Percentiles rank a stretch among this genome's conserved stretches.
These are phyloP conservation scores for Eleginops maclovinus DNA, from an alignment of 2,113 vertebrate genomes.

Conservation along the genomic window DNA sequence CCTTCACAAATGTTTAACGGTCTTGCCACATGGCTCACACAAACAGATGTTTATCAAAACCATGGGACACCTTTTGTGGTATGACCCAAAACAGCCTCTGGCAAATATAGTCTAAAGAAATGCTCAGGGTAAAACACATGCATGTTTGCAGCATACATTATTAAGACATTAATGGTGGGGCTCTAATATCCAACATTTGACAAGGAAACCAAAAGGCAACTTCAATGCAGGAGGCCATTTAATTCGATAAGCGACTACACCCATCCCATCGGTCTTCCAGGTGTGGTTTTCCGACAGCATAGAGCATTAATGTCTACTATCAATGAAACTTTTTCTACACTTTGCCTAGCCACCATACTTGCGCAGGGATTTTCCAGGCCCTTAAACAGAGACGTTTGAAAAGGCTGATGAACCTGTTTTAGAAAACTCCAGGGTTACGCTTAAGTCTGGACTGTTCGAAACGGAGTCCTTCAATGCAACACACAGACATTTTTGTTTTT, in stretches of 20 bases:
- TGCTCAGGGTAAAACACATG: not conserved
- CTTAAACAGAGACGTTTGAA: too few relatives aligned
- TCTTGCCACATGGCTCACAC: constrained; percentile 7
- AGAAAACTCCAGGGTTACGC: too few relatives aligned
- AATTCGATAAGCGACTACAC: not conserved
- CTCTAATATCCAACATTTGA: not conserved
- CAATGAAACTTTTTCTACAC: too few relatives aligned
- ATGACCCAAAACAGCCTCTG: constrained; percentile 7
- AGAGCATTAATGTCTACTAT: not conserved
- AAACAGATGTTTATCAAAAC: constrained; percentile 7
- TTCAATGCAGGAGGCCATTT: not conserved
- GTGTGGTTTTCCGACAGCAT: not conserved
- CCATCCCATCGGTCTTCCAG: not conserved
- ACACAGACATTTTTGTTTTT: too few relatives aligned
- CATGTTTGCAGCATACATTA: constrained; percentile 2
- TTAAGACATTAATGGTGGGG: not conserved
- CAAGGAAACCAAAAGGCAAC: not conserved
- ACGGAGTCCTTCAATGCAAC: too few relatives aligned
- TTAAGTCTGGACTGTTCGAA: too few relatives aligned
- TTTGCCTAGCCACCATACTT: too few relatives aligned
- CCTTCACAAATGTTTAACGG: constrained; percentile 7
- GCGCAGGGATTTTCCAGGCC: too few relatives aligned
- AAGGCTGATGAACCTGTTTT: too few relatives aligned
- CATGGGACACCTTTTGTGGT: not conserved
- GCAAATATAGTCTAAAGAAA: constrained; percentile 12